Evolutionary conservation across 92 coral and sea anemone species (phyloP).

Genomic region (Blastomussa wellsi): DNA sequence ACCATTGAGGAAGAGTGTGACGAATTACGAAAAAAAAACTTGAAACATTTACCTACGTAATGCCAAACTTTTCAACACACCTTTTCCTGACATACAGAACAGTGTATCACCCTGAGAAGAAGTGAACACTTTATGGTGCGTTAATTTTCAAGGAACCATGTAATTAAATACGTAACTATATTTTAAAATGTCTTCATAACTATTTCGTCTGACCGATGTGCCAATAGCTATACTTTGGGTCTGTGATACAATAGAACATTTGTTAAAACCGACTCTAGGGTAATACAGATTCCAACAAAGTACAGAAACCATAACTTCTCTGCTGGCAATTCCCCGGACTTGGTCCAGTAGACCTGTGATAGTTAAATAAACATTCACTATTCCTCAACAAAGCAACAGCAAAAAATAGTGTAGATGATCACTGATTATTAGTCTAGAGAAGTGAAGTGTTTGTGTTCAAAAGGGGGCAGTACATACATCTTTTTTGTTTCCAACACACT

Average conservation of each 20-base stretch:
- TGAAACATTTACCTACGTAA: too few relatives aligned
- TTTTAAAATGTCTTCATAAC: neutral
- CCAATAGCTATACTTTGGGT: neutral
- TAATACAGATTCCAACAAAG: constrained; percentile 89
- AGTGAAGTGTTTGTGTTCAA: too few relatives aligned
- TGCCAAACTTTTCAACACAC: too few relatives aligned
- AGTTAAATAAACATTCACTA: neutral
- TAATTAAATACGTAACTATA: neutral
- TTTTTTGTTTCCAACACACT: too few relatives aligned
- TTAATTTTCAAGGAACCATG: neutral
- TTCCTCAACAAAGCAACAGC: neutral
- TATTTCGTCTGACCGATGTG: neutral
- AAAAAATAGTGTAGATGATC: neutral
- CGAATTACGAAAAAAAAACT: too few relatives aligned
- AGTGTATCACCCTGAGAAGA: too few relatives aligned
- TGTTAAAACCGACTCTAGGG: constrained; percentile 83
- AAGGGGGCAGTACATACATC: too few relatives aligned
- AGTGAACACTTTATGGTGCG: too few relatives aligned
- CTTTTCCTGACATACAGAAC: too few relatives aligned
- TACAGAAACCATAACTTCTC: constrained; percentile 91
- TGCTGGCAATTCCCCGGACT: constrained; percentile 76
- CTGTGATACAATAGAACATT: constrained; percentile 75
- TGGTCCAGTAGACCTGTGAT: constrained; percentile 70
- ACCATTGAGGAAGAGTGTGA: too few relatives aligned
- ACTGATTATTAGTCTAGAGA: neutral